phyloP scores from a whole-genome alignment of 30 jellyfish, hydroid and myxozoan species.

The Chironex yamaguchii region DNA sequence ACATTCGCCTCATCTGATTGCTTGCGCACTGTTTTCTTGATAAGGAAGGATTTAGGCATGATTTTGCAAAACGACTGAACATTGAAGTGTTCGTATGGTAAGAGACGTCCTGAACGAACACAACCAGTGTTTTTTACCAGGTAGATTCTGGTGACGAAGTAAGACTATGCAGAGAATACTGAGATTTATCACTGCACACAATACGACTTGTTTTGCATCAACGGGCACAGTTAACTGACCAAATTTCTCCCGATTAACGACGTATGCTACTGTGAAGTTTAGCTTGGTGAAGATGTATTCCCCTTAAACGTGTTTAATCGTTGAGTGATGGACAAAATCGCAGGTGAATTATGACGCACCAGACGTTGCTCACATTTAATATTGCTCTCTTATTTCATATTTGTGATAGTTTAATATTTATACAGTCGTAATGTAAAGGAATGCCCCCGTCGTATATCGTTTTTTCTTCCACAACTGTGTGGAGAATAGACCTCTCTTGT shows the following conservation, averaged over 20 bases:
- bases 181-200: not conserved
- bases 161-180: not conserved
- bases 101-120: too few relatives aligned
- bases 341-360: too few relatives aligned
- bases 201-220: slow-evolving; percentile 16
- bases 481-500: not conserved
- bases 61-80: not conserved
- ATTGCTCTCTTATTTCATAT: too few relatives aligned
- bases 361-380: too few relatives aligned
- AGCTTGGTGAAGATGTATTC: too few relatives aligned
- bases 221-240: slow-evolving; percentile 54
- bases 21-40: slow-evolving; percentile 27
- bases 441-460: not conserved
- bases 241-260: not conserved
- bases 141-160: not conserved
- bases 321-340: too few relatives aligned
- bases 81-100: too few relatives aligned
- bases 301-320: too few relatives aligned
- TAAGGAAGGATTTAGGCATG: slow-evolving; percentile 78
- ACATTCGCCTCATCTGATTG: not conserved
- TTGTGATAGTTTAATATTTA: too few relatives aligned
- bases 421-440: not conserved
- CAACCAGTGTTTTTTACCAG: not conserved
- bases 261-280: too few relatives aligned
- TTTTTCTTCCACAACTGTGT: not conserved